These are phyloP conservation scores for Mythimna albipuncta DNA, from an alignment of 2,888 invertebrate genomes.

Conservation along the genomic window DNA sequence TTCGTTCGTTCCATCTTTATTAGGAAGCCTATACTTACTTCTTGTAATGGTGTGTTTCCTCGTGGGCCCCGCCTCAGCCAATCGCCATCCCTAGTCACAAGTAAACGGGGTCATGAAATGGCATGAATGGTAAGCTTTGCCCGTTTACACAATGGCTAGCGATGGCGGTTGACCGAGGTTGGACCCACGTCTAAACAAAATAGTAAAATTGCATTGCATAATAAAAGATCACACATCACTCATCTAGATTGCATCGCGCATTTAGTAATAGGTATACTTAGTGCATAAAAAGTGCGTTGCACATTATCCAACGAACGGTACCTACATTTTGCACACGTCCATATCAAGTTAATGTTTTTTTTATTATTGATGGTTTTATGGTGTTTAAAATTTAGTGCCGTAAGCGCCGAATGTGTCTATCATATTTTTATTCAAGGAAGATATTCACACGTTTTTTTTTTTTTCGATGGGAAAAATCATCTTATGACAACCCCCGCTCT, in stretches of 20 bases:
- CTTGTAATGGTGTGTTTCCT: neutral
- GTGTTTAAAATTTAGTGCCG: neutral
- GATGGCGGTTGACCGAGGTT: no score
- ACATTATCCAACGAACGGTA: neutral
- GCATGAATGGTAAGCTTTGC: no score
- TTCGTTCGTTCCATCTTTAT: no score
- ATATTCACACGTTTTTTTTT: constrained; percentile 1
- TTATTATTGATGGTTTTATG: no score
- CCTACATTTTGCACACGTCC: neutral
- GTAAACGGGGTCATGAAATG: no score
- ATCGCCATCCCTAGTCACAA: no score
- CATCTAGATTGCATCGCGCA: neutral
- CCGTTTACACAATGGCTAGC: no score
- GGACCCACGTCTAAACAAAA: no score
- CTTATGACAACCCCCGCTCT: no score
- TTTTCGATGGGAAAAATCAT: no score
- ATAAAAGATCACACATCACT: constrained; percentile 1
- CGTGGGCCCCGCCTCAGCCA: no score
- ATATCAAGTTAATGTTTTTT: neutral
- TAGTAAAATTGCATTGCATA: neutral
- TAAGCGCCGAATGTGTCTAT: neutral
- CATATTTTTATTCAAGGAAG: neutral
- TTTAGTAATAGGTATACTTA: neutral
- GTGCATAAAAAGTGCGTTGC: neutral
- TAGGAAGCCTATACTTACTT: no score